Percentiles rank a stretch among this genome's conserved stretches.
Evolutionary conservation across 2,797 vertebrate species (phyloP).

Genomic region (Okamejei kenojei): DNA sequence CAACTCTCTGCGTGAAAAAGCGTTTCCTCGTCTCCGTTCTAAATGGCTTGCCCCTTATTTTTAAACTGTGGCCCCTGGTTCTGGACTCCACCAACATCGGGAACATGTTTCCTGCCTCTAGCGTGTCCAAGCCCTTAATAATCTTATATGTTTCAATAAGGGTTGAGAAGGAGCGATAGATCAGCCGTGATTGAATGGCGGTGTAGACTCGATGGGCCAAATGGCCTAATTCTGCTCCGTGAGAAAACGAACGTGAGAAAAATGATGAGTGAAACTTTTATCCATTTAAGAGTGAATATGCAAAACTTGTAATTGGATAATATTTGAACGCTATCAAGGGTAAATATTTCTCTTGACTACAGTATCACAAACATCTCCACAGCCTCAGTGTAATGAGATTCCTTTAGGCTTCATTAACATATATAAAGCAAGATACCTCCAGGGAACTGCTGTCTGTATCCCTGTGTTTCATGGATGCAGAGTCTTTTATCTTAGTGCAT

Average conservation of each 20-base stretch:
- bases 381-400: neutral
- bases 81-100: too few relatives aligned
- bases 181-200: too few relatives aligned
- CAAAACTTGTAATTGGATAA: neutral
- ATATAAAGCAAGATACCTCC: slow-evolving; percentile 45
- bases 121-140: too few relatives aligned
- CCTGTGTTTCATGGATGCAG: slow-evolving; percentile 41
- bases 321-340: neutral
- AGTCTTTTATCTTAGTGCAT: slow-evolving; percentile 47
- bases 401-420: slow-evolving; percentile 52
- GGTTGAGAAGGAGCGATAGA: too few relatives aligned
- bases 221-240: too few relatives aligned
- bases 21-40: too few relatives aligned
- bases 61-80: too few relatives aligned
- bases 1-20: too few relatives aligned
- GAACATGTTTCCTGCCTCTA: too few relatives aligned
- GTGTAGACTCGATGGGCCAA: too few relatives aligned
- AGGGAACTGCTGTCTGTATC: slow-evolving; percentile 47
- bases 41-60: too few relatives aligned
- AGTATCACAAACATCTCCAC: neutral
- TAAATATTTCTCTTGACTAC: neutral
- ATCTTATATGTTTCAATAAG: too few relatives aligned
- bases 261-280: neutral
- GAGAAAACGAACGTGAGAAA: neutral
- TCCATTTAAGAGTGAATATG: neutral